Base-by-base conservation (phyloP, 2,113 vertebrate genomes). In the Motacilla alba region DNA sequence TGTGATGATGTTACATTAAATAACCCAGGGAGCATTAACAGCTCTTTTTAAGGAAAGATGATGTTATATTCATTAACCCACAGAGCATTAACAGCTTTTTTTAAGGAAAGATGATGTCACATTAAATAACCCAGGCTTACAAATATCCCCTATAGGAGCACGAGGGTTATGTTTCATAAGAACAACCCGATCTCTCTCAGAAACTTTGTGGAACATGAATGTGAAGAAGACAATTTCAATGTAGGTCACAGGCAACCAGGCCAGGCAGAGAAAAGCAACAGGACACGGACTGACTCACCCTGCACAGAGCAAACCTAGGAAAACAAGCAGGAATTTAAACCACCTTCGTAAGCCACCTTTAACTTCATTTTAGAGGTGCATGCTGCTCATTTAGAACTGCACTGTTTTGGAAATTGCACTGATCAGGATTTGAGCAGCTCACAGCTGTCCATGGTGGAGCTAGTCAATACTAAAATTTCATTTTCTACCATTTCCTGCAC, bases 331-430 rank as follows among this genome's bases (percentile, higher is more conserved):
- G 11, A 68, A 58, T 30, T 72, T 49, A 19, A 82, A 72, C 11
- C 3, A 31, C 24, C 55, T 55, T 9, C 13, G 1, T 10, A 19
- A n/a, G 2, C 1, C 31, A 44, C 22, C 31, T 44, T 16, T 13
- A 56, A 18, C 9, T 35, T 44, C 5, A 30, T 85, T 55, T 72
- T 31, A 78, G 15, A 30, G 16, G 2, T 12, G 6, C 1, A 1
- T 2, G 17, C 9, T 18, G 5, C 3, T 6, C 31, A 15, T 11
- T 75, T 62, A 16, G 58, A 72, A n/a, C 0, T 10, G 12, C 0
- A 2, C 7, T 75, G 4, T 11, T 75, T 62, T 18, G 58, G 14
- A 79, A 72, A n/a, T 0, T 10, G 12, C 0, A 2, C 7, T 75
- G 4, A 8, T 83, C 3, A 30, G 17, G 6, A 35, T 33, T 53